These are phyloP conservation scores for Mormyrus iriodes DNA, from an alignment of 2,113 vertebrate species.

Conservation along the genomic window DNA sequence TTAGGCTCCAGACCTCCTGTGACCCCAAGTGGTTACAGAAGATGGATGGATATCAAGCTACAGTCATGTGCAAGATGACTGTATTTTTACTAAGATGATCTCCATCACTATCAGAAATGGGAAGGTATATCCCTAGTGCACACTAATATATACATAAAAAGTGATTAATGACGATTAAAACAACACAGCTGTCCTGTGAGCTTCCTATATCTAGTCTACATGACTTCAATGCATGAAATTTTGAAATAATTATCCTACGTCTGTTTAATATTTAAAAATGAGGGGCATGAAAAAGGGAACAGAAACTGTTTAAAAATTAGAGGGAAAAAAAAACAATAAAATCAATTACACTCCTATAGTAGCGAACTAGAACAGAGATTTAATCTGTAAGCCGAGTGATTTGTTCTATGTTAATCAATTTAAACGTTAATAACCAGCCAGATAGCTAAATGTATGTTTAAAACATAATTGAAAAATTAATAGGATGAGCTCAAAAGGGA, in stretches of 20 bases:
- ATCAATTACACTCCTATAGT: constrained; percentile 37
- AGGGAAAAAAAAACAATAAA: constrained; percentile 33
- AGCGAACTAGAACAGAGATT: constrained; percentile 35
- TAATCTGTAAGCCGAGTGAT: constrained; percentile 13
- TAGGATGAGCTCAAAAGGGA: constrained; percentile 42
- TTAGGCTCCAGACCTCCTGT: too few species aligned
- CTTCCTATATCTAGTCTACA: not conserved
- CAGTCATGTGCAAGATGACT: not conserved
- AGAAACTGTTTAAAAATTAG: constrained; percentile 20
- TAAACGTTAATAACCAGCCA: constrained; percentile 46
- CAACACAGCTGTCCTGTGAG: not conserved
- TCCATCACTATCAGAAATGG: not conserved
- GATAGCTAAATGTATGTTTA: constrained; percentile 38
- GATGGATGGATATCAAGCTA: too few species aligned
- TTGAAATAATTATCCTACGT: constrained; percentile 16
- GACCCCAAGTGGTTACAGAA: too few species aligned
- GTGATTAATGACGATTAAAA: not conserved
- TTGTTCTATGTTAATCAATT: constrained; percentile 48
- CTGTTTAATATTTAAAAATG: constrained; percentile 19
- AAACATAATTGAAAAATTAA: constrained; percentile 45
- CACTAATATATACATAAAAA: not conserved
- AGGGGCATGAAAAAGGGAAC: constrained; percentile 2
- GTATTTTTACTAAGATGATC: not conserved
- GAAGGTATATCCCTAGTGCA: not conserved
- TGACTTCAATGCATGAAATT: constrained; percentile 3